Evolutionary conservation across 2,888 invertebrate genomes (phyloP).

Genomic region (Pherbina coryleti): DNA sequence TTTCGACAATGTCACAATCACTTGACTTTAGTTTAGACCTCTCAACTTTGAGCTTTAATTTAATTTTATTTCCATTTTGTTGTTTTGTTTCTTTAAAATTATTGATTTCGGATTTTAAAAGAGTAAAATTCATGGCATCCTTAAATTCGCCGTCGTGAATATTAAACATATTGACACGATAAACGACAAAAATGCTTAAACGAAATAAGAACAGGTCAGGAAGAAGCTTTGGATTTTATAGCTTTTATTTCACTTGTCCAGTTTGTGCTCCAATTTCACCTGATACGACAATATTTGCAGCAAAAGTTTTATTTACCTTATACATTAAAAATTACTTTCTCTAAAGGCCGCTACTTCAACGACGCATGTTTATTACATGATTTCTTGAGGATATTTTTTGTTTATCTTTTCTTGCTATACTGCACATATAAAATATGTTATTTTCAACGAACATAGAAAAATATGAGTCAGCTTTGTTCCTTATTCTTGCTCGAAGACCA

Average conservation of each 20-base stretch:
- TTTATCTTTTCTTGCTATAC: no score
- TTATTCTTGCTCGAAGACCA: no score
- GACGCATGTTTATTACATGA: background rate
- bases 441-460: no score
- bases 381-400: background rate
- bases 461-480: no score
- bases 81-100: background rate
- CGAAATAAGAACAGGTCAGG: background rate
- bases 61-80: constrained; percentile 21
- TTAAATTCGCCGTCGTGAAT: constrained; percentile 1
- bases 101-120: constrained; percentile 23
- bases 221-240: background rate
- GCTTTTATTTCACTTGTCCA: background rate
- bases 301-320: background rate
- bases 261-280: background rate
- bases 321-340: no score
- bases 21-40: constrained; percentile 29
- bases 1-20: constrained; percentile 29
- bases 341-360: no score
- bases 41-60: constrained; percentile 18
- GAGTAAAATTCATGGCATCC: background rate
- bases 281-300: background rate
- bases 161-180: background rate
- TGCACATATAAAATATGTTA: no score
- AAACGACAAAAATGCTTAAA: background rate